phyloP scores from a whole-genome alignment of 1,140 invertebrate genomes.

The Zaprionus inermis region DNA sequence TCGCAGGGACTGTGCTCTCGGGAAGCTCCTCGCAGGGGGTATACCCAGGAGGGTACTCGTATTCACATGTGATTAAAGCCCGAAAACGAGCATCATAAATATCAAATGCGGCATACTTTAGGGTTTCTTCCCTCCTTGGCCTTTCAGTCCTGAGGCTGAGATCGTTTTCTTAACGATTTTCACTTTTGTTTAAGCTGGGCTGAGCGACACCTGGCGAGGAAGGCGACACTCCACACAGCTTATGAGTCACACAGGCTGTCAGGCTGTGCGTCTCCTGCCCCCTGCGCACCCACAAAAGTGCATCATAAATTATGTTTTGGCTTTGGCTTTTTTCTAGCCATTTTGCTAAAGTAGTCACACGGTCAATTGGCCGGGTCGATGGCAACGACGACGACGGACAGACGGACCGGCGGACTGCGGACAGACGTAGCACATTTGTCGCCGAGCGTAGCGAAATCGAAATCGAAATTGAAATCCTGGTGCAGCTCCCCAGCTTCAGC shows the following conservation, averaged over 20 bases:
- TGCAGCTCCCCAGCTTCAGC: constrained; percentile 12
- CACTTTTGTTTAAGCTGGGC: constrained; percentile 71
- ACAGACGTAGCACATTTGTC: constrained; percentile 66
- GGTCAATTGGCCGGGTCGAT: constrained; percentile 54
- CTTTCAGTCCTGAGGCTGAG: not conserved
- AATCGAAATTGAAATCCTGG: constrained; percentile 78
- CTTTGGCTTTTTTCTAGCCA: constrained; percentile 63
- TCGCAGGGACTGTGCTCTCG: not conserved
- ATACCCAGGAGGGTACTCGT: constrained; percentile 2
- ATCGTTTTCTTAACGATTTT: constrained; percentile 43
- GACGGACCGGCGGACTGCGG: not conserved
- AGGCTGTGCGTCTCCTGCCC: not conserved
- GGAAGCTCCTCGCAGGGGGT: too few relatives aligned
- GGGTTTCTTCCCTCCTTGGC: constrained; percentile 42
- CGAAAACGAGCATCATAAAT: constrained; percentile 77
- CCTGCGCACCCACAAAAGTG: constrained; percentile 61
- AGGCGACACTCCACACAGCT: constrained; percentile 22
- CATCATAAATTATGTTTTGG: constrained; percentile 78
- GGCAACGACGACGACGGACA: constrained; percentile 8
- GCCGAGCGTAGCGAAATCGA: constrained; percentile 72
- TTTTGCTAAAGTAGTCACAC: constrained; percentile 83
- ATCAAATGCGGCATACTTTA: constrained; percentile 79
- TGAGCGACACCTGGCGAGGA: constrained; percentile 68
- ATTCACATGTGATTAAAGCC: constrained; percentile 73
- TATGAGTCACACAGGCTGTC: constrained; percentile 64